Conservation (phyloP, 2,888 invertebrate species). For the Tachina grossa region DNA sequence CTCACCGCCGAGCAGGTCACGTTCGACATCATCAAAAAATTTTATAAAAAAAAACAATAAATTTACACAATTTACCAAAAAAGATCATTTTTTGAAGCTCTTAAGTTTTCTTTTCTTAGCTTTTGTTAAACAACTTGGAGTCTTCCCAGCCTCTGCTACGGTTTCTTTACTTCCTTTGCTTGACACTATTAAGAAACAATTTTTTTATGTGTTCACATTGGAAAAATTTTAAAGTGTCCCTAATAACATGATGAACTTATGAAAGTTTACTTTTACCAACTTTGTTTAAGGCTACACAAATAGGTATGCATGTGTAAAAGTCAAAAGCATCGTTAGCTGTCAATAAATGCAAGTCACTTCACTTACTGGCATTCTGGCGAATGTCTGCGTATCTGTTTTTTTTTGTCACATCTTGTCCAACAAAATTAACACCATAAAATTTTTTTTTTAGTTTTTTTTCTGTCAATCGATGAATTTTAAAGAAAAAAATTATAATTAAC, state of each 20-base stretch:
- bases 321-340: slow-evolving; percentile 70
- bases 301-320: slow-evolving; percentile 30
- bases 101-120: too few relatives aligned
- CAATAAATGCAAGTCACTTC: slow-evolving; percentile 66
- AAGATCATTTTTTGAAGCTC: too few relatives aligned
- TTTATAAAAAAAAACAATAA: too few relatives aligned
- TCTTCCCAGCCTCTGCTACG: too few relatives aligned
- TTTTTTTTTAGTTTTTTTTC: neutral
- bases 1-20: too few relatives aligned
- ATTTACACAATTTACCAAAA: too few relatives aligned
- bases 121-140: too few relatives aligned
- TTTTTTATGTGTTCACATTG: too few relatives aligned
- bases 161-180: too few relatives aligned
- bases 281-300: neutral
- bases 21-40: too few relatives aligned
- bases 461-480: neutral
- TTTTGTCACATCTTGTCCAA: slow-evolving; percentile 55
- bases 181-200: too few relatives aligned
- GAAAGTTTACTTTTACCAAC: neutral
- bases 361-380: slow-evolving; percentile 7
- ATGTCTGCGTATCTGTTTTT: slow-evolving; percentile 21
- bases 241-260: neutral
- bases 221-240: too few relatives aligned
- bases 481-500: slow-evolving; percentile 18
- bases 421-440: slow-evolving; percentile 68